phyloP scores from a whole-genome alignment of 2,113 vertebrate species.

The Potamarius usumacintae region DNA sequence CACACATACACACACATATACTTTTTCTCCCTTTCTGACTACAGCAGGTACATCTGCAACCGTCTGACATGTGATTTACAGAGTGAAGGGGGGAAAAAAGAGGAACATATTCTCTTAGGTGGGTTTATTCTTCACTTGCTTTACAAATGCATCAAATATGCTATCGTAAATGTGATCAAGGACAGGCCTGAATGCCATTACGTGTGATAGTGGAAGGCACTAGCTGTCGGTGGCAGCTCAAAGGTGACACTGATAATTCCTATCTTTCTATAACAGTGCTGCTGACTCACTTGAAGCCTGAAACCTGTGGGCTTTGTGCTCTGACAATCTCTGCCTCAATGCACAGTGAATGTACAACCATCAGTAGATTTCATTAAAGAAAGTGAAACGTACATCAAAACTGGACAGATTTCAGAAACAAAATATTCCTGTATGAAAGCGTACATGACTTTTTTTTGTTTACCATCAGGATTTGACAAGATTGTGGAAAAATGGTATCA shows the following conservation, averaged over 20 bases:
- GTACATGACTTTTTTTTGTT: background rate
- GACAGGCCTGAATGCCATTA: conserved; percentile 79
- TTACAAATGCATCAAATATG: conserved; percentile 88
- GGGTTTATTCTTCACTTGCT: conserved; percentile 79
- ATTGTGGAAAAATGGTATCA: background rate
- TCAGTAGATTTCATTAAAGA: background rate
- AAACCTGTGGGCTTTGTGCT: background rate
- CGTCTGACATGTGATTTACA: conserved; percentile 98
- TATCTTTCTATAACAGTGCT: conserved; percentile 67
- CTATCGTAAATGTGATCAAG: conserved; percentile 87
- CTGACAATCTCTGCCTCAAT: background rate
- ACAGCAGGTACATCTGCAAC: conserved; percentile 87
- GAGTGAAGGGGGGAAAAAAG: conserved; percentile 67
- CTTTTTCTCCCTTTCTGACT: conserved; percentile 80
- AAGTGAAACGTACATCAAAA: background rate
- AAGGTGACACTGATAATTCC: conserved; percentile 86
- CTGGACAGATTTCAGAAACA: background rate
- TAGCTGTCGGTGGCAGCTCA: conserved; percentile 80
- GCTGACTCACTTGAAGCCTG: conserved; percentile 39
- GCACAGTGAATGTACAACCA: background rate
- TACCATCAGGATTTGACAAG: background rate
- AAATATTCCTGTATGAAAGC: background rate
- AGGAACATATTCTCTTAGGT: conserved; percentile 83
- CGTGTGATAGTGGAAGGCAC: conserved; percentile 73
- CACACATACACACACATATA: conserved; percentile 71